Evolutionary conservation across 2,888 invertebrate species (phyloP), one percentile per base, ranked within the genome.

Genomic region (Synanthedon formicaeformis): DNA sequence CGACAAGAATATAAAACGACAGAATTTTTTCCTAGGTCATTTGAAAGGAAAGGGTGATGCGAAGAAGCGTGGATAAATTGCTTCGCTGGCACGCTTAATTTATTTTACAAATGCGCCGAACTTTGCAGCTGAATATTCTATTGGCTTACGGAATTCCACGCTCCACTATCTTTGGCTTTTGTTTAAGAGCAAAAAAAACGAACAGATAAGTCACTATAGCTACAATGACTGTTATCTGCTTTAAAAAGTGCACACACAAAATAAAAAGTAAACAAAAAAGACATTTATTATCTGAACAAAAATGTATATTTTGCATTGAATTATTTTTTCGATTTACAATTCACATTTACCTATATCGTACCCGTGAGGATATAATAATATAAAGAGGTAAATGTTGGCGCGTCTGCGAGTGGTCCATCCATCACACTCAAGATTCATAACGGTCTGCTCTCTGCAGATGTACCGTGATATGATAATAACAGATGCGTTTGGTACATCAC

Each of bases 351-450:
- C 34, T 34, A 34, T 34, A 34, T 23, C 23, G 23, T 5, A 23
- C 23, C 23, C 23, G 48, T 34, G 34, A 34, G 6, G 10, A 34
- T 34, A 34, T 10, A 34, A 34, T 34, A 34, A 10, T 34, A 34
- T 34, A 34, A 34, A 34, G 34, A 34, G 34, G 34, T 34, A 34
- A 34, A 34, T 34, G 34, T 34, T 34, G 34, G 10, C 34, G 45
- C 14, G 45, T 45, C 45, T 45, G 45, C 45, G 45, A 14, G 6
- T 3, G 62, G 69, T 67, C 78, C 78, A 84, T 85, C 81, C 80
- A 83, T 84, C 83, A 83, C 65, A 67, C 73, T 75, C 73, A 65
- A 67, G 72, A 77, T 78, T 82, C 82, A 80, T 83, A 82, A 80
- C 73, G 69, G 76, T 75, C 74, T 69, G 63, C 67, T 67, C 70